phyloP scores from a whole-genome alignment of 92 coral and sea anemone genomes.

The Parazoanthus darwini region DNA sequence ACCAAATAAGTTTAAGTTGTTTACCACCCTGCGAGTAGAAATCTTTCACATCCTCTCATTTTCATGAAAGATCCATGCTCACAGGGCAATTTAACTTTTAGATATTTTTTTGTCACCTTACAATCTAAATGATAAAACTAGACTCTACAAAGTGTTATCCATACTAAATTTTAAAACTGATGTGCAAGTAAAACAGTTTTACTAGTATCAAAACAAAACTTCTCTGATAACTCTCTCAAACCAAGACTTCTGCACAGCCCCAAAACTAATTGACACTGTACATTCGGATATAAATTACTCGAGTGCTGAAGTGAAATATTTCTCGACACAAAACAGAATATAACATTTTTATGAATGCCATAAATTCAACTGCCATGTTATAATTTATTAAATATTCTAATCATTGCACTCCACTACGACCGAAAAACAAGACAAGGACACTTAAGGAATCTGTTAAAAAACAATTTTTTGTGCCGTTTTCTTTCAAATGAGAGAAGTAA shows the following conservation, averaged over 20 bases:
- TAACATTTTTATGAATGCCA: background rate
- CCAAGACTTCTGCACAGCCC: background rate
- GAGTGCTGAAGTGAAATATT: background rate
- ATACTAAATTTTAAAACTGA: background rate
- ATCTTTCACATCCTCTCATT: too few relatives aligned
- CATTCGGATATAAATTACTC: background rate
- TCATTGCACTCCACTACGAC: background rate
- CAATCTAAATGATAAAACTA: background rate
- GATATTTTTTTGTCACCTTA: background rate
- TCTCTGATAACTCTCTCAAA: background rate
- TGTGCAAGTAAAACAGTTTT: constrained; percentile 4
- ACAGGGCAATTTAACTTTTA: background rate
- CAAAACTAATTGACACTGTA: background rate
- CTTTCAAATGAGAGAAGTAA: background rate
- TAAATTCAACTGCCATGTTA: background rate
- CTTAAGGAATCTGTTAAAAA: background rate
- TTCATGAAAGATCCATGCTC: too few relatives aligned
- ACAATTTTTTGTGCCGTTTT: too few relatives aligned
- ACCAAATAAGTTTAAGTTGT: too few relatives aligned
- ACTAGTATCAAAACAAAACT: constrained; percentile 11
- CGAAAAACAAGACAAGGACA: background rate
- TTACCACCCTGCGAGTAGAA: too few relatives aligned
- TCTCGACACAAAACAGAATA: background rate
- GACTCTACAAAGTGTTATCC: background rate
- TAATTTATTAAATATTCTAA: background rate